Evolutionary conservation across 2,888 invertebrate genomes (phyloP).

Genomic region (Tipula confusa): DNA sequence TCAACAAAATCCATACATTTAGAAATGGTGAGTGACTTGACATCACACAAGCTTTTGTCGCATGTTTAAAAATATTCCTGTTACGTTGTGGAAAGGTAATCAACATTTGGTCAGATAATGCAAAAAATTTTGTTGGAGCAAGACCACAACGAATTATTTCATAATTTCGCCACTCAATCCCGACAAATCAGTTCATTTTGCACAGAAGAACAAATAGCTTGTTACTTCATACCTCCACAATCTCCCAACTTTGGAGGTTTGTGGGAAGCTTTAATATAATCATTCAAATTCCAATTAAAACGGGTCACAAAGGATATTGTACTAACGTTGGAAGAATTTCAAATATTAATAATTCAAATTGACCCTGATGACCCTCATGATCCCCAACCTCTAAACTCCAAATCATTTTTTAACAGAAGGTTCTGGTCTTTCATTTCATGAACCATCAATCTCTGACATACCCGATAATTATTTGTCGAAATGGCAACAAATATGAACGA

Average conservation of each 20-base stretch:
- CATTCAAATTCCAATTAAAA: not conserved
- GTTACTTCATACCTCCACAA: not conserved
- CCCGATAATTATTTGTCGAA: no score
- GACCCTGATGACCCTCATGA: no score
- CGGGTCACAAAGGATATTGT: not conserved
- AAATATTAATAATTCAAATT: no score
- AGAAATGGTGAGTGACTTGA: no score
- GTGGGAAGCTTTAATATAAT: not conserved
- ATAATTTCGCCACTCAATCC: not conserved
- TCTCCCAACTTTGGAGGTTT: not conserved
- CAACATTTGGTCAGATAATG: not conserved
- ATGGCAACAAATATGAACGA: no score
- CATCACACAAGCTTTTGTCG: not conserved
- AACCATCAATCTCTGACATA: no score
- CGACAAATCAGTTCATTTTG: no score
- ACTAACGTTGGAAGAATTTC: no score
- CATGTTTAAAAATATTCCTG: not conserved
- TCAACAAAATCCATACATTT: no score
- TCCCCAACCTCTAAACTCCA: no score
- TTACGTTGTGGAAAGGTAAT: not conserved
- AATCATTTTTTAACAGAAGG: no score
- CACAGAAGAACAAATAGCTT: not conserved
- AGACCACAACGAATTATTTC: not conserved
- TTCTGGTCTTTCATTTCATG: no score
- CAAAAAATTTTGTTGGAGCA: not conserved